Base-by-base conservation (phyloP, 2,797 vertebrate species). In the Halcyon chelicuti region DNA sequence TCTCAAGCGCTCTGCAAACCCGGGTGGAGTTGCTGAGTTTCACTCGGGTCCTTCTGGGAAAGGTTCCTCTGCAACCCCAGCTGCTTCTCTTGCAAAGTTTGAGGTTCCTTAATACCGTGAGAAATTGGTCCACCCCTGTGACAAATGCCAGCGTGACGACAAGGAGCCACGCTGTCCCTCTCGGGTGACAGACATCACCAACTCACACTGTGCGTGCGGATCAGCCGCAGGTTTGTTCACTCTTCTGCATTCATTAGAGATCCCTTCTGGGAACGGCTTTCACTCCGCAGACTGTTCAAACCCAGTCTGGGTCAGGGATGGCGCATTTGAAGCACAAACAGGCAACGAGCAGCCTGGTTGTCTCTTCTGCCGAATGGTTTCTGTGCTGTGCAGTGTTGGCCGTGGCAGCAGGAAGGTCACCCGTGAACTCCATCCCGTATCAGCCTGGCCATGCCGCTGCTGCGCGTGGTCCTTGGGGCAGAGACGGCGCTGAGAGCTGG, bases 371-470 rank as follows among this genome's bases (percentile, higher is more conserved):
- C 5, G 63, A 23, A 22, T 25, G 72, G 44, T 6, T 35, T 18
- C 62, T 12, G 7, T 8, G 19, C 7, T 0, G 19, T 1, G 21
- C 46, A 4, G 76, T 1, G 1, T 4, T 10, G 65, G 52, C 76
- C 18, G 78, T 15, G 74, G 26, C 66, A 60, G 65, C 31, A 13
- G 40, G n/a, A 57, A 9, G 12, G 57, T 51, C 86, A 3, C 70
- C 2, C n/a, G 71, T 33, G 13, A 7, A 12, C 17, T 33, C 70
- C 25, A 1, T 9, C 52, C 29, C 7, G 0, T 15, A 6, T 4
- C 42, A 16, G 52, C 58, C 10, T 16, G 57, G 66, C 42, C 73
- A 11, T 9, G 4, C 26, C 0, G 4, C 49, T 33, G 6, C 65
- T 25, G 19, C 0, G 1, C 3, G 17, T 23, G 72, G 46, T 9